Percentiles rank a stretch among this genome's conserved stretches.
Evolutionary conservation across 2,113 vertebrate genomes (phyloP).

Genomic region (Athene noctua): DNA sequence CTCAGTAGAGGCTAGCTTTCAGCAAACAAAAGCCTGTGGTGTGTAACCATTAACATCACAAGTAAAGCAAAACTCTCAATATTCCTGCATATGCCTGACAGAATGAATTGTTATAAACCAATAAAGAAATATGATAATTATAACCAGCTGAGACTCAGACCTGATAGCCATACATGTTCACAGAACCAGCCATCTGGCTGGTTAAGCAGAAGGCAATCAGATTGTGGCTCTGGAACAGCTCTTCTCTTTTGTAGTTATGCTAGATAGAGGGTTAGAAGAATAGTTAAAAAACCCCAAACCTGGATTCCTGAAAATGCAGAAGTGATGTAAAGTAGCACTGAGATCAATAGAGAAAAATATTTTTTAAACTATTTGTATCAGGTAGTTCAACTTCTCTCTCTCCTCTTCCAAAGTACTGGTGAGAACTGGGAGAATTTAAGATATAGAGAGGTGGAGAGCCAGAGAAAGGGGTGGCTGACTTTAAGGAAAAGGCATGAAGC

Average conservation of each 20-base stretch:
- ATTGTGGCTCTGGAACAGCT: neutral
- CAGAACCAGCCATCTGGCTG: neutral
- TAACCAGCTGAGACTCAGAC: neutral
- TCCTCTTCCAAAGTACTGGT: neutral
- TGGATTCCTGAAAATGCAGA: neutral
- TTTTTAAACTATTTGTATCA: neutral
- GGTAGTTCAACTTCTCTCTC: neutral
- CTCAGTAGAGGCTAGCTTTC: neutral
- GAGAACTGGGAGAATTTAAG: neutral
- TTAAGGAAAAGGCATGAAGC: neutral
- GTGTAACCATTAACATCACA: neutral
- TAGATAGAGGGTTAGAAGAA: neutral
- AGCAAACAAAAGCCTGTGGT: neutral
- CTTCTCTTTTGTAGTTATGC: neutral
- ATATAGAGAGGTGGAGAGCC: neutral
- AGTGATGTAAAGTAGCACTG: neutral
- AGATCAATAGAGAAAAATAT: neutral
- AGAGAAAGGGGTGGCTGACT: neutral
- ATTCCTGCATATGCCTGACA: neutral
- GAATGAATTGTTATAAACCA: neutral
- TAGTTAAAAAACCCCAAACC: neutral
- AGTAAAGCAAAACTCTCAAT: neutral
- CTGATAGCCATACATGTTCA: neutral
- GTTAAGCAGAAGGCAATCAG: neutral
- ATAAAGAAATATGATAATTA: neutral